Percentiles rank a stretch among this genome's conserved stretches.
phyloP scores from a whole-genome alignment of 2,113 vertebrate genomes.

The Atrichornis clamosus region DNA sequence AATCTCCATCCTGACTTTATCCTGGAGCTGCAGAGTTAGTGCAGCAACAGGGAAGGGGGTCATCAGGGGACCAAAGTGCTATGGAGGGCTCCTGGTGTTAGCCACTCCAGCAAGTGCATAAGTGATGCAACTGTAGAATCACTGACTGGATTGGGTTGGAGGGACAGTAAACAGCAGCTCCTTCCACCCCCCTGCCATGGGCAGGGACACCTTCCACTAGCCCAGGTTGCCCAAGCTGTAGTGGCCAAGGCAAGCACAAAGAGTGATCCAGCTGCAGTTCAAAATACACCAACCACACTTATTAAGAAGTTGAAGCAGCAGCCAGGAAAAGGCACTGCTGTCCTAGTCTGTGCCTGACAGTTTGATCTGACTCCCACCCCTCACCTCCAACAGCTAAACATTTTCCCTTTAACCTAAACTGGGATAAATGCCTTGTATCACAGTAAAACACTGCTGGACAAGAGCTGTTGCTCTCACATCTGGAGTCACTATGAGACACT shows the following conservation, averaged over 20 bases:
- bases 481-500: background rate
- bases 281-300: background rate
- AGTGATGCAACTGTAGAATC: background rate
- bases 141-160: background rate
- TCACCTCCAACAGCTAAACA: background rate
- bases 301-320: background rate
- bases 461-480: background rate
- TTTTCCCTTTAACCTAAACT: background rate
- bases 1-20: background rate
- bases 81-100: background rate
- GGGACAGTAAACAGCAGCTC: background rate
- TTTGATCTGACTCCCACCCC: background rate
- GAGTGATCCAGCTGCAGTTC: background rate
- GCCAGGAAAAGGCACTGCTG: background rate
- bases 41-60: background rate
- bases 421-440: background rate
- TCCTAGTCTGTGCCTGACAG: accelerated
- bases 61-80: background rate
- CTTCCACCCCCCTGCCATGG: background rate
- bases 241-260: background rate
- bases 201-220: background rate
- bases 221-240: background rate
- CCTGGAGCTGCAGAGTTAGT: background rate
- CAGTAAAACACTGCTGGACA: background rate
- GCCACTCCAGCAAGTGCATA: background rate